Percentiles rank a stretch among this genome's conserved stretches.
phyloP scores from a whole-genome alignment of 1,140 invertebrate species.

The Solenopsis invicta region DNA sequence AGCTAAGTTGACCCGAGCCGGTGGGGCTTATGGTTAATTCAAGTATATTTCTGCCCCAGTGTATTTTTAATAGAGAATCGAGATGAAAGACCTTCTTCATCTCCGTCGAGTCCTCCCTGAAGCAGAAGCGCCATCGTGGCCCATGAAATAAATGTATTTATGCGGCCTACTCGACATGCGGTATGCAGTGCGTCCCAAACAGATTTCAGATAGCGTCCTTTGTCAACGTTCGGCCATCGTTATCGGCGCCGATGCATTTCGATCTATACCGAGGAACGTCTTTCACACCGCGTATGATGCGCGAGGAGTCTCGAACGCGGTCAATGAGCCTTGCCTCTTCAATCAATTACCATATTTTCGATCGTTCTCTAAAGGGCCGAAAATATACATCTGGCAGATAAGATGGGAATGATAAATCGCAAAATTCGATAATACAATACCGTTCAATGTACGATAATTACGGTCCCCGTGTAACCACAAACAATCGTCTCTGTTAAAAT shows the following conservation, averaged over 20 bases:
- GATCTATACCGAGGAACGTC: constrained; percentile 74
- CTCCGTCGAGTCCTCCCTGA: constrained; percentile 53
- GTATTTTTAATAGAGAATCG: constrained; percentile 61
- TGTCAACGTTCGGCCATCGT: constrained; percentile 80
- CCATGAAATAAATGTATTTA: constrained; percentile 80
- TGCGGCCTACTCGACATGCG: constrained; percentile 79
- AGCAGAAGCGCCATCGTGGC: constrained; percentile 63
- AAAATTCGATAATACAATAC: constrained; percentile 20
- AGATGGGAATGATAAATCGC: constrained; percentile 2
- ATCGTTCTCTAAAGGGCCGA: constrained; percentile 21
- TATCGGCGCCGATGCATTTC: constrained; percentile 80
- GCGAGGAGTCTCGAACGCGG: constrained; percentile 57
- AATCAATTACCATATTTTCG: constrained; percentile 71
- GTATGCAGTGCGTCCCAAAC: constrained; percentile 78
- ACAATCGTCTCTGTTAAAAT: constrained; percentile 33
- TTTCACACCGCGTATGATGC: constrained; percentile 69
- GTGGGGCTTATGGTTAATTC: constrained; percentile 71
- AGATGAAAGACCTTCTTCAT: constrained; percentile 68
- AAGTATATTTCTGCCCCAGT: constrained; percentile 68
- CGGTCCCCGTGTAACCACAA: not conserved
- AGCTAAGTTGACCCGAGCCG: constrained; percentile 40
- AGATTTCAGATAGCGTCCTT: constrained; percentile 82
- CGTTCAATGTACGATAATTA: constrained; percentile 33
- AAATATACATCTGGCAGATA: constrained; percentile 42
- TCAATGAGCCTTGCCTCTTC: constrained; percentile 67